A percentile compares a stretch with the other conserved stretches of the same genome.
Conservation (phyloP, 2,113 vertebrate species). For the Carollia perspicillata region DNA sequence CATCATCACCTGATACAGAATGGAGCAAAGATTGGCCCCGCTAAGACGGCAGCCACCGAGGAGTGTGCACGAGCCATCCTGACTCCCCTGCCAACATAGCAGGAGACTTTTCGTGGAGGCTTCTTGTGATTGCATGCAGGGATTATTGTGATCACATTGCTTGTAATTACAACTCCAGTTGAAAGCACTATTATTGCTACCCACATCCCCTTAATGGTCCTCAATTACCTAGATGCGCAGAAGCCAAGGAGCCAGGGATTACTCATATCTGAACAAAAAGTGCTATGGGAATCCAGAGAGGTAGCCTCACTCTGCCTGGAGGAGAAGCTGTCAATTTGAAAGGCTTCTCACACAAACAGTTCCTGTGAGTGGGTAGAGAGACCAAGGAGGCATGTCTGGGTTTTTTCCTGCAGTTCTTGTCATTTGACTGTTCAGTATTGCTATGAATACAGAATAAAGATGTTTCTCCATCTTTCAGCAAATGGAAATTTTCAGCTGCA, state of each 20-base stretch:
- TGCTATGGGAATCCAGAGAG: not conserved
- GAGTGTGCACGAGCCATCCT: not conserved
- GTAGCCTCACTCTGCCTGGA: not conserved
- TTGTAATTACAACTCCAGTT: not conserved
- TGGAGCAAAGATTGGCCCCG: not conserved
- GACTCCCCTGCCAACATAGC: not conserved
- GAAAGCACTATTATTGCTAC: not conserved
- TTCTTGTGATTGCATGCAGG: not conserved
- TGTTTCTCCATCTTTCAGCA: constrained; percentile 36
- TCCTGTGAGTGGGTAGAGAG: constrained; percentile 4
- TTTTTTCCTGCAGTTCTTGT: constrained; percentile 35
- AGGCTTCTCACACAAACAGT: constrained; percentile 48
- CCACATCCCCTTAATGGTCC: not conserved
- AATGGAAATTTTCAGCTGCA: constrained; percentile 39
- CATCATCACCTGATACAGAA: not conserved
- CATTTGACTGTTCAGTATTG: not conserved
- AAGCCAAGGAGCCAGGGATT: constrained; percentile 11
- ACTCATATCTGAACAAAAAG: not conserved
- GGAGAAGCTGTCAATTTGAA: not conserved
- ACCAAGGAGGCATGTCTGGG: not conserved
- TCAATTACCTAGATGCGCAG: not conserved
- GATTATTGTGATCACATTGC: not conserved
- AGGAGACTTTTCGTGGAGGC: not conserved
- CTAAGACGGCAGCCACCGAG: not conserved
- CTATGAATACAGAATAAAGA: constrained; percentile 32